Evolutionary conservation across 1,140 invertebrate genomes (phyloP).

Genomic region (Hermetia illucens): DNA sequence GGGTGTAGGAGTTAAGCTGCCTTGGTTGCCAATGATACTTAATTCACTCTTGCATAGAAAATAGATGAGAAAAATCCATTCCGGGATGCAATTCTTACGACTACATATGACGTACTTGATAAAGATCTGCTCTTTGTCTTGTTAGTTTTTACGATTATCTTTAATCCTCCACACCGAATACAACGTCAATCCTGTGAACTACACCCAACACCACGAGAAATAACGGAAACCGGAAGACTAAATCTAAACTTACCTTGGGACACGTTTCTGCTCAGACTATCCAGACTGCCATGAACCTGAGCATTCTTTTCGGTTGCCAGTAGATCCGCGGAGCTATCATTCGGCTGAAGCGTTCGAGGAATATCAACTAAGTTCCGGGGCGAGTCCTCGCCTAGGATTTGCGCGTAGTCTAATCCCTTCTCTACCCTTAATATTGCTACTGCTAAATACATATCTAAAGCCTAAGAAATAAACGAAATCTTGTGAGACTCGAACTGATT

Average conservation of each 20-base stretch:
- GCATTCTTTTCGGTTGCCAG: slow-evolving; percentile 15
- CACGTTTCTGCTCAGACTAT: slow-evolving; percentile 26
- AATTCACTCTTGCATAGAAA: too few relatives aligned
- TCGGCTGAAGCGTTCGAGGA: slow-evolving; percentile 23
- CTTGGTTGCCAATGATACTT: too few relatives aligned
- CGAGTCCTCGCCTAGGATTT: slow-evolving; percentile 39
- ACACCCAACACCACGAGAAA: too few relatives aligned
- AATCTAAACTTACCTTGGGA: slow-evolving; percentile 24
- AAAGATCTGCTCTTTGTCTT: too few relatives aligned
- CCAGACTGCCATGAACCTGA: slow-evolving; percentile 23
- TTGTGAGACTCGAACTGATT: neutral
- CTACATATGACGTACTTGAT: too few relatives aligned
- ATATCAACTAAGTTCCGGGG: slow-evolving; percentile 16
- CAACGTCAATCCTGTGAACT: too few relatives aligned
- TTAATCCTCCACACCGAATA: too few relatives aligned
- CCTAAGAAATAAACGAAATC: slow-evolving; percentile 22
- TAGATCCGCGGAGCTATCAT: slow-evolving; percentile 26
- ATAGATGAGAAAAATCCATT: too few relatives aligned
- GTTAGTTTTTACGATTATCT: too few relatives aligned
- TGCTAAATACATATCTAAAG: slow-evolving; percentile 82
- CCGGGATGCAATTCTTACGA: too few relatives aligned
- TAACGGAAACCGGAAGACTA: too few relatives aligned
- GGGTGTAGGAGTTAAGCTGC: too few relatives aligned
- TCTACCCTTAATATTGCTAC: slow-evolving; percentile 73
- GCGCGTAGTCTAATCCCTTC: slow-evolving; percentile 62